These are phyloP conservation scores for Nycteola revayana DNA, from an alignment of 2,888 invertebrate genomes.

Conservation along the genomic window DNA sequence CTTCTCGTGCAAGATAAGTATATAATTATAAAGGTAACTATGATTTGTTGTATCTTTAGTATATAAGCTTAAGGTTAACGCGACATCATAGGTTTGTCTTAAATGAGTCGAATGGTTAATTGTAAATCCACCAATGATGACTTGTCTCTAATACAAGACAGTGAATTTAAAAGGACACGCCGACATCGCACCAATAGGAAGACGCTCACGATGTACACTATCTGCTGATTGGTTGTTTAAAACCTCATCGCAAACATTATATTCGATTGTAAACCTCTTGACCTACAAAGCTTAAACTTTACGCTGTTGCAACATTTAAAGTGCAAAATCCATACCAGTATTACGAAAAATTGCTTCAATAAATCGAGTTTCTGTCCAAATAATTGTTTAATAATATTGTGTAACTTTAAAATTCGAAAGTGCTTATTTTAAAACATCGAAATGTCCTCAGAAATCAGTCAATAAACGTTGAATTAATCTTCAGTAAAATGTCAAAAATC, in stretches of 20 bases:
- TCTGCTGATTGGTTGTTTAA: conserved; percentile 22
- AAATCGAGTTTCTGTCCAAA: conserved; percentile 12
- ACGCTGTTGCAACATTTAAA: conserved; percentile 16
- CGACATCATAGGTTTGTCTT: conserved; percentile 23
- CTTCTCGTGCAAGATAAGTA: too few relatives aligned
- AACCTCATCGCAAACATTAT: conserved; percentile 24
- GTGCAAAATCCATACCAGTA: conserved; percentile 7
- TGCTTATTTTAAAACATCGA: conserved; percentile 8
- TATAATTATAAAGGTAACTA: too few relatives aligned
- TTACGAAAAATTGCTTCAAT: conserved; percentile 16
- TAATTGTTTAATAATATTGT: conserved; percentile 11
- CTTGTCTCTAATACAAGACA: conserved; percentile 29
- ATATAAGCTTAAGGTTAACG: too few relatives aligned
- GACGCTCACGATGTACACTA: conserved; percentile 12
- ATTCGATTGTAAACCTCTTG: conserved; percentile 25
- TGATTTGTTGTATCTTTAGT: too few relatives aligned
- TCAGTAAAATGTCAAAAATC: conserved; percentile 45
- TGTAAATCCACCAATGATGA: conserved; percentile 36
- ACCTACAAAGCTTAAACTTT: conserved; percentile 29
- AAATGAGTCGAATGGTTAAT: conserved; percentile 29
- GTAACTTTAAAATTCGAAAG: conserved; percentile 28
- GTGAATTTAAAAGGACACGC: conserved; percentile 33
- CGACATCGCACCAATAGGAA: conserved; percentile 22
- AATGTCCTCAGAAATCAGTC: conserved; percentile 30
- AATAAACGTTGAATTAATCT: conserved; percentile 31